These are phyloP conservation scores for Scarus forsteni DNA, from an alignment of 2,797 vertebrate species.

Conservation along the genomic window DNA sequence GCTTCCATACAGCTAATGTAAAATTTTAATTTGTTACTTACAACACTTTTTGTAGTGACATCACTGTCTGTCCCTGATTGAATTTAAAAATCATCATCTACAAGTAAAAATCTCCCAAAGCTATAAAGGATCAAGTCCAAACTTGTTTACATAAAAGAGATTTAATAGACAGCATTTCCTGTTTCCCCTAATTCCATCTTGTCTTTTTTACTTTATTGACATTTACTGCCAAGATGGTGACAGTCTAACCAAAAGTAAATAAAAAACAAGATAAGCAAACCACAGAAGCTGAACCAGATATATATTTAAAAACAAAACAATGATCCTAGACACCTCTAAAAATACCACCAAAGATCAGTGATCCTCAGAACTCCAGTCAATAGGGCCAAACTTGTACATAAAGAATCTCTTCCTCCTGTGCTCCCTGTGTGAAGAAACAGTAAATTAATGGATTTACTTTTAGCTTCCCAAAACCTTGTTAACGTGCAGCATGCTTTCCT, in stretches of 20 bases:
- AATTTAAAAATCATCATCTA: too few species aligned
- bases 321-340: background rate
- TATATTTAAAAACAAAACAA: background rate
- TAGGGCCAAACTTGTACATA: slow-evolving; percentile 25
- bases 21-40: too few species aligned
- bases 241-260: background rate
- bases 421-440: slow-evolving; percentile 31
- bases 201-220: too few species aligned
- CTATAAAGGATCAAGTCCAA: too few species aligned
- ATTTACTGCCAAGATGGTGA: too few species aligned
- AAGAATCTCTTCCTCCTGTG: slow-evolving; percentile 19
- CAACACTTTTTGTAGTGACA: too few species aligned
- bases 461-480: slow-evolving; percentile 56
- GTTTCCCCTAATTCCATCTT: too few species aligned
- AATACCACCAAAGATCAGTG: background rate
- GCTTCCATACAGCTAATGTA: too few species aligned
- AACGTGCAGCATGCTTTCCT: slow-evolving; percentile 38
- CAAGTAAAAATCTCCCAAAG: too few species aligned
- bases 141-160: too few species aligned
- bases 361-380: slow-evolving; percentile 4
- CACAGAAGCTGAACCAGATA: background rate
- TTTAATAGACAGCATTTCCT: too few species aligned
- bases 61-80: too few species aligned
- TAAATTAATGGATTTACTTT: slow-evolving; percentile 52
- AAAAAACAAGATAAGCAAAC: background rate